A percentile compares a stretch with the other conserved stretches of the same genome.
These are phyloP conservation scores for Halcyon smyrnensis DNA, from an alignment of 2,797 vertebrate species.

Conservation along the genomic window DNA sequence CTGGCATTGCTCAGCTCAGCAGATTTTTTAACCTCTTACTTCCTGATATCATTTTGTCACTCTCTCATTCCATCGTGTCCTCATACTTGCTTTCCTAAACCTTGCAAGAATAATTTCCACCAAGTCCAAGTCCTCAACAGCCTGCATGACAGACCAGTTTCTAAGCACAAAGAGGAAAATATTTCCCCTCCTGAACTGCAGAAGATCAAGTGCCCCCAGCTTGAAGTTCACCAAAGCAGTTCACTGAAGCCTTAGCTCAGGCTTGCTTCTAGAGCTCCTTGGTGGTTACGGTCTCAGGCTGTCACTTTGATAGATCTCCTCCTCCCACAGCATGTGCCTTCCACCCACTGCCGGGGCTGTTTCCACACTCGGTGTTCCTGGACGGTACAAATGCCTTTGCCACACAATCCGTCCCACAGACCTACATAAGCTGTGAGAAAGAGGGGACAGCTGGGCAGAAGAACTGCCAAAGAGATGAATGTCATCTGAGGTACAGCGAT, in stretches of 20 bases:
- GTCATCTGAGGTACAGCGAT: neutral
- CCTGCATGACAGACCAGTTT: neutral
- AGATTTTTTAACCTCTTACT: constrained; percentile 11
- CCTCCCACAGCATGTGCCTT: neutral
- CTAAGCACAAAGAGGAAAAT: neutral
- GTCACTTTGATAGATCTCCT: neutral
- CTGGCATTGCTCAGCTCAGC: neutral
- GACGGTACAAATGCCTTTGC: neutral
- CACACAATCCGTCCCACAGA: neutral
- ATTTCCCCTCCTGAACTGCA: neutral
- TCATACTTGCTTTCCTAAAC: neutral
- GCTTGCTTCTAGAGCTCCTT: neutral
- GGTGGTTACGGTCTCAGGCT: neutral
- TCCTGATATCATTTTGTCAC: neutral
- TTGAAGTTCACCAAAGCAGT: neutral
- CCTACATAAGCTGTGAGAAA: neutral
- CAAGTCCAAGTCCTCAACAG: neutral
- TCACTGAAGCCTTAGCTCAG: neutral
- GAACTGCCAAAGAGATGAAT: neutral
- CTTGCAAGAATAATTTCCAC: neutral
- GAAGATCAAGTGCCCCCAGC: neutral
- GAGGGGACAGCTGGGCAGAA: neutral
- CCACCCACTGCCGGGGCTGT: neutral
- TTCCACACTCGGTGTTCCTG: neutral
- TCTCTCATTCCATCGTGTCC: neutral